phyloP scores from a whole-genome alignment of 2,113 vertebrate species.

The cat (Felis catus) region DNA sequence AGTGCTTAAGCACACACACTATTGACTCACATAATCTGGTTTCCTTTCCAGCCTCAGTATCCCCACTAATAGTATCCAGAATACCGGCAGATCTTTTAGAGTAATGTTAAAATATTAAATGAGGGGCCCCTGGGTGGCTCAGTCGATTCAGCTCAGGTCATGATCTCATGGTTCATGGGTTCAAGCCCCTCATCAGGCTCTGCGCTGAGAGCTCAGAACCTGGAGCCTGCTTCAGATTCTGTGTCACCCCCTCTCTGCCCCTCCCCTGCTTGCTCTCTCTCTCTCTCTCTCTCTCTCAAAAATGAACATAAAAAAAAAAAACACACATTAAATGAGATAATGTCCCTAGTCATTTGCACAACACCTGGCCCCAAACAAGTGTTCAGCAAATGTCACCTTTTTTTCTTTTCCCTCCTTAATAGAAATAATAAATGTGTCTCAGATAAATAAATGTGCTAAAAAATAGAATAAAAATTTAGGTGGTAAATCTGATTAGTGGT shows the following conservation, averaged over 20 bases:
- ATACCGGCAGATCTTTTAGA: neutral
- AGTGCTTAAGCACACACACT: neutral
- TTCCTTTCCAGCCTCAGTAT: neutral
- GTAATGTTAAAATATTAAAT: neutral
- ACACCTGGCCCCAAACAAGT: neutral
- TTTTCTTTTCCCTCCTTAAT: neutral
- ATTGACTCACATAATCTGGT: neutral
- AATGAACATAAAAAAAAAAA: too few relatives aligned
- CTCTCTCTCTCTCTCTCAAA: too few relatives aligned
- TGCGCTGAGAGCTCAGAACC: too few relatives aligned
- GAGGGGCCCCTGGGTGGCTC: neutral
- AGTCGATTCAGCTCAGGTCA: too few relatives aligned
- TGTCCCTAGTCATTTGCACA: neutral
- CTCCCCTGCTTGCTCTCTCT: too few relatives aligned
- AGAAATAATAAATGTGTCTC: neutral
- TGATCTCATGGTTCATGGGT: too few relatives aligned
- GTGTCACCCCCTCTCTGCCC: too few relatives aligned
- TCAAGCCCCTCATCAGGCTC: too few relatives aligned
- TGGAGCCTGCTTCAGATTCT: too few relatives aligned
- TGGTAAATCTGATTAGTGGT: neutral
- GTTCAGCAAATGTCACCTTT: neutral
- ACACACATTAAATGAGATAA: neutral
- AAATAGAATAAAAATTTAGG: neutral
- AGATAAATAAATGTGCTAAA: neutral
- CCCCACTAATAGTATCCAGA: neutral